These are phyloP conservation scores for mouse (Mus musculus) DNA, from an alignment of 2,113 vertebrate species.

Conservation along the genomic window GRCm39 chr7:93888001-93888500, in stretches of 20 bases:
- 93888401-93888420: slow-evolving; percentile 34
- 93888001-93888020: background rate
- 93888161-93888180: slow-evolving; percentile 16
- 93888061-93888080: background rate
- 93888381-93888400: background rate
- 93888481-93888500: background rate
- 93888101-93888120: slow-evolving; percentile 13
- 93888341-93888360: slow-evolving; percentile 28
- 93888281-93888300: background rate
- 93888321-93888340: slow-evolving; percentile 42
- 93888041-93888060: background rate
- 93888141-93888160: slow-evolving; percentile 16
- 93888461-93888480: background rate
- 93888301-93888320: slow-evolving; percentile 38
- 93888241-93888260: slow-evolving; percentile 37
- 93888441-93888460: background rate
- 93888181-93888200: background rate
- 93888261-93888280: background rate
- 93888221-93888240: slow-evolving; percentile 6
- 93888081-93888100: background rate
- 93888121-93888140: background rate
- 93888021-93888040: background rate
- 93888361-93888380: slow-evolving; percentile 1
- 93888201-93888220: background rate
- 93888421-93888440: slow-evolving; percentile 62